Base-by-base conservation (phyloP, 2,797 vertebrate genomes). In the Neopelma chrysocephalum region DNA sequence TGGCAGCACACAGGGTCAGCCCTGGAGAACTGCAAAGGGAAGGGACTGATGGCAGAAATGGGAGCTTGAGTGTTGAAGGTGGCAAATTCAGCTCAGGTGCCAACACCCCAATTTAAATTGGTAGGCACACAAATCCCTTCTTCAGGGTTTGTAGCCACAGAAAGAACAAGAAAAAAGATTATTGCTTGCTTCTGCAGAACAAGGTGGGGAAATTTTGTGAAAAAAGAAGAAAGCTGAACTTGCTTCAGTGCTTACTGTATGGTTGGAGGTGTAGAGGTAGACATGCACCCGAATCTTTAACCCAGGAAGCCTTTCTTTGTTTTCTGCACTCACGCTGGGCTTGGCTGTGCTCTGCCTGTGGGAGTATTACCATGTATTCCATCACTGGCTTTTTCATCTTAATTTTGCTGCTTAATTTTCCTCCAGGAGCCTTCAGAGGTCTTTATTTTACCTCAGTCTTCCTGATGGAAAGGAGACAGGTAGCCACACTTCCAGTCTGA, bases 1-100 rank as follows among this genome's bases (percentile, higher is more conserved):
- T 40, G 38, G 31, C 32, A 6, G 1, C 61, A 43, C 42, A 50
- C 0, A 0, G 1, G 5, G 9, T 68, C 54, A 82, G n/a, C 20
- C 47, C 64, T 89, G 71, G 47, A 82, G 56, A 89, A 12, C 32
- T 3, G 4, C 22, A 50, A 60, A 54, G 27, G 34, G 27, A 76
- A 43, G 27, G 42, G 40, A 43, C 26, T 43, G 11, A 25, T 27
- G 34, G 12, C 29, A 77, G 76, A 75, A 85, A 80, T 1, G 0
- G 29, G 47, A 87, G 25, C 26, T 64, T 0, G 1, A 51, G 17
- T 22, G 22, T 40, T 81, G 0, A 4, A 61, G 51, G 34, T 51
- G 25, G 3, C 54, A 54, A 29, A 78, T 69, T 75, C 54, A 89
- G 11, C 50, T 47, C 17, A 47, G 21, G 13, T 47, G 65, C 13